Base-by-base conservation (phyloP, 1,140 invertebrate genomes). In the Adoxophyes honmai region DNA sequence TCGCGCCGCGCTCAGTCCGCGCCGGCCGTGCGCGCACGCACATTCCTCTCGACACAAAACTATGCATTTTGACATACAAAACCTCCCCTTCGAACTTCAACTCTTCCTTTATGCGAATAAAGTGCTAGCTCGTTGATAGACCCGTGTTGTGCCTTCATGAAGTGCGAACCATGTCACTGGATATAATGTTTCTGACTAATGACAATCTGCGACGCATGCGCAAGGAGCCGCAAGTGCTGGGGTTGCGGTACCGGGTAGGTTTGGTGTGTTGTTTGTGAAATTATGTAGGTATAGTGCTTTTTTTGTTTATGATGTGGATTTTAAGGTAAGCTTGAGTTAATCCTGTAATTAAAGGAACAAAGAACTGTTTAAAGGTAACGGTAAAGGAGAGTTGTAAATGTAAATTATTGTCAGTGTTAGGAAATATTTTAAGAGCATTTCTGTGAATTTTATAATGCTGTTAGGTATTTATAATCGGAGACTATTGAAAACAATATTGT, bases 121-220 rank as follows among this genome's bases (percentile, higher is more conserved):
- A 70, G 70, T 80, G 75, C 75, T 66, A 53, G 60, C 54, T 37
- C 64, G 57, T 71, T 70, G 59, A 61, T 59, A 57, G 57, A 64
- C 62, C 61, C 55, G 61, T 70, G 66, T 53, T 35, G n/a, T 48
- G 44, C 58, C n/a, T 66, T 52, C 56, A 81, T 28, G 21, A 28
- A 28, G 2, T 28, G 2, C 21, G 21, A 6, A 28, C 55, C 52
- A 87, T 89, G 86, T 84, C 84, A 51, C 60, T 85, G 68, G 86
- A 87, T 81, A 87, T 87, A 56, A 90, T 90, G 89, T 89, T 90
- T 83, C 81, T 90, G 68, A 89, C 87, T 10, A 87, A 90, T 56
- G 89, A 90, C 65, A 90, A 90, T 64, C 66, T 90, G 74, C 80
- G 87, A 38, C 81, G 83, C 11, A 75, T 85, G 73, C 86, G 88